Evolutionary conservation across 2,113 vertebrate genomes (phyloP), one percentile per base, ranked within the genome.

Genomic region (Cynoglossus semilaevis): DNA sequence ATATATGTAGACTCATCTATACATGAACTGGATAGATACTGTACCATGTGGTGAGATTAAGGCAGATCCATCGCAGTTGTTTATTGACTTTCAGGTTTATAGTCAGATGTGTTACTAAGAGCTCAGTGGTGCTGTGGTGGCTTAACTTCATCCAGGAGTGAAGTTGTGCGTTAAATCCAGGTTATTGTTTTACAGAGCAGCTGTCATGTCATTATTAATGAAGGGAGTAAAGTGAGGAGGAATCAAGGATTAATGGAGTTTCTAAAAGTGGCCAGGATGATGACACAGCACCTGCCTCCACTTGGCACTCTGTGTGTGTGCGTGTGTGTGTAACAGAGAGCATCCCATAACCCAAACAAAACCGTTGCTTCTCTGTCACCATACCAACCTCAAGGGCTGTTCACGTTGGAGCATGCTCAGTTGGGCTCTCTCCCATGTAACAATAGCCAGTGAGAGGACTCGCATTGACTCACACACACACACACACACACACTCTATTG

Each of bases 351-450:
- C 40, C 36, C 40, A 40, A 72, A 55, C 51, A n/a, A 47, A 36
- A 51, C 56, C 41, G 58, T 70, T 55, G 79, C 83, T 87, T 85
- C 63, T 70, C 59, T 45, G 84, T 88, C 77, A 63, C 88, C 77
- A 82, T 83, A 73, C 69, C 83, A 70, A 88, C 83, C 58, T 10
- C 50, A 46, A 80, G 78, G 80, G 76, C 76, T 77, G 79, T 81
- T 85, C 78, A 74, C 40, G 59, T 61, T n/a, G 72, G 88, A 86
- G 86, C 87, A 87, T 88, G 88, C 85, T 88, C 85, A 81, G 83
- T 86, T 17, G 50, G 82, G 46, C 73, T 69, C 40, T 18, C 34
- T 51, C 61, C 63, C 74, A 73, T 51, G 70, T 79, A 85, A 88
- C 84, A 86, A 88, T 82, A 87, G 87, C 82, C 64, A 72, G 69